Evolutionary conservation across 2,888 invertebrate species (phyloP).

Genomic region (Pristionchus mayeri): DNA sequence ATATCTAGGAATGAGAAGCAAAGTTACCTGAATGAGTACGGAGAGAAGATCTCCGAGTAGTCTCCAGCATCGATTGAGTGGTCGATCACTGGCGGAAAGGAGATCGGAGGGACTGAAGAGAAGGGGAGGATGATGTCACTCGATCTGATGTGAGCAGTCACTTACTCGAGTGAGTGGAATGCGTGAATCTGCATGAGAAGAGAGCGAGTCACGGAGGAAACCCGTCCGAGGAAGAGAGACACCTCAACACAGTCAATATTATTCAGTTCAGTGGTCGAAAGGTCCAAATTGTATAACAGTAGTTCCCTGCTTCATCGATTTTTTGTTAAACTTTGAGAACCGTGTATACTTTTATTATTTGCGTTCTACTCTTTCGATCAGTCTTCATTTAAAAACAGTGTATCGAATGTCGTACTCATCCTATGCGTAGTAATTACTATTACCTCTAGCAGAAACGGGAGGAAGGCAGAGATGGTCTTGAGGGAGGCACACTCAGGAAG

Average conservation of each 20-base stretch:
- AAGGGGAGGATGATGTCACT: background rate
- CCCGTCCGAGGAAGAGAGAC: constrained; percentile 48
- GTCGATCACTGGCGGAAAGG: background rate
- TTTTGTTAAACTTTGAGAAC: too few species aligned
- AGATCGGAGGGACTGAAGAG: constrained; percentile 26
- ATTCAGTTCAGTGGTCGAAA: too few species aligned
- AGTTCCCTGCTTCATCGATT: too few species aligned
- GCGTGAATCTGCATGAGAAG: constrained; percentile 51
- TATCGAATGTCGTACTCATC: too few species aligned
- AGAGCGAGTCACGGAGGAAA: constrained; percentile 14
- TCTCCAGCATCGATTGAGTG: constrained; percentile 57
- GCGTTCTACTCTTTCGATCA: too few species aligned
- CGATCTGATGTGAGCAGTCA: background rate
- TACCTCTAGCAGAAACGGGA: constrained; percentile 45
- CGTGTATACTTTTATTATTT: too few species aligned
- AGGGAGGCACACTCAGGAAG: constrained; percentile 43
- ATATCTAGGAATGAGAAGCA: background rate
- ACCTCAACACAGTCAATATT: background rate
- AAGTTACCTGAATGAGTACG: constrained; percentile 57
- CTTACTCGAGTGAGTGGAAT: constrained; percentile 38
- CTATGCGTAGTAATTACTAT: background rate
- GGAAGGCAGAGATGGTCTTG: constrained; percentile 31
- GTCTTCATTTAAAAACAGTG: too few species aligned
- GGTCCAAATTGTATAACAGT: too few species aligned
- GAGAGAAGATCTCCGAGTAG: constrained; percentile 66